phyloP scores from a whole-genome alignment of 2,797 vertebrate genomes.

The Takifugu ocellatus region DNA sequence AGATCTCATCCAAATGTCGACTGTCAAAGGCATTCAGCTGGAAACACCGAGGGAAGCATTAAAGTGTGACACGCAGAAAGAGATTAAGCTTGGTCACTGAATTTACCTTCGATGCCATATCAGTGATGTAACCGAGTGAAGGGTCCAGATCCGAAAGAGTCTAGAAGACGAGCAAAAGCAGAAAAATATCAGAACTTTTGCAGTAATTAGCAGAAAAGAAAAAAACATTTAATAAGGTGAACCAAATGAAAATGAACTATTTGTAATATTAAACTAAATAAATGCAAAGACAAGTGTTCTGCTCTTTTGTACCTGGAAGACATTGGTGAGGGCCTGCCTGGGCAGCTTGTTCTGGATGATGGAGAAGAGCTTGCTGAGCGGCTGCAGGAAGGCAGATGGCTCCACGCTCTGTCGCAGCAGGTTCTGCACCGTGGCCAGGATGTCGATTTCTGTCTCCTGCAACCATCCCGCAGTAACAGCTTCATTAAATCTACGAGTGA shows the following conservation, averaged over 20 bases:
- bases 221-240: neutral
- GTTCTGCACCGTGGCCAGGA: constrained; percentile 90
- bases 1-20: constrained; percentile 89
- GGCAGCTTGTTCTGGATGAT: constrained; percentile 84
- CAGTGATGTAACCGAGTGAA: constrained; percentile 83
- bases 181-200: neutral
- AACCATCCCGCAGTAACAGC: constrained; percentile 5
- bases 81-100: neutral
- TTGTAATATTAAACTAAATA: too few species aligned
- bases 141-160: constrained; percentile 85
- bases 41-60: neutral
- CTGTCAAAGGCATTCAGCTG: constrained; percentile 93
- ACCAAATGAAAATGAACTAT: too few species aligned
- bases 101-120: constrained; percentile 83
- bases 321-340: constrained; percentile 82
- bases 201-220: too few species aligned
- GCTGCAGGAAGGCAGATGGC: constrained; percentile 82
- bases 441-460: constrained; percentile 89
- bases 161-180: constrained; percentile 64
- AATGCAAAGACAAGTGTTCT: neutral
- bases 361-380: constrained; percentile 88
- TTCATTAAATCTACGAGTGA: too few species aligned
- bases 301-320: constrained; percentile 83
- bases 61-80: too few species aligned
- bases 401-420: constrained; percentile 83